Conservation (phyloP, 2,797 vertebrate species). For the Melanotaenia trifasciata region DNA sequence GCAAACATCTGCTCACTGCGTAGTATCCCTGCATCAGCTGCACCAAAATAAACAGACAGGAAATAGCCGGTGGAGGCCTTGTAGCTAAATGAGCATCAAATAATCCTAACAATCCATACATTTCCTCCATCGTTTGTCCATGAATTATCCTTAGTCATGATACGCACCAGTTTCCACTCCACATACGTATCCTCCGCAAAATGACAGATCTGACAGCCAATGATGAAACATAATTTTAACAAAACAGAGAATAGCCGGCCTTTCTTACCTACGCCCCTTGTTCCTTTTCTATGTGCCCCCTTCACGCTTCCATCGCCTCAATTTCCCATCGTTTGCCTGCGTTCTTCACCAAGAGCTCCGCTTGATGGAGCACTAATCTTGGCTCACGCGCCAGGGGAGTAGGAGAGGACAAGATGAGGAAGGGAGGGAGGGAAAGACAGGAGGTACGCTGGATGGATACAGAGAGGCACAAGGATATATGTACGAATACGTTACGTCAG, state of each 20-base stretch:
- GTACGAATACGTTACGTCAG: conserved; percentile 61
- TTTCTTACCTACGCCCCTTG: conserved; percentile 66
- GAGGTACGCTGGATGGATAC: conserved; percentile 45
- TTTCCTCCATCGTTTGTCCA: conserved; percentile 6
- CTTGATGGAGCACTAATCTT: conserved; percentile 60
- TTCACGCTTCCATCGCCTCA: conserved; percentile 32
- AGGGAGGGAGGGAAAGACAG: conserved; percentile 25
- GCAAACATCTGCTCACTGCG: conserved; percentile 68
- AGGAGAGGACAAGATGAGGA: conserved; percentile 16
- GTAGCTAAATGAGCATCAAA: not conserved
- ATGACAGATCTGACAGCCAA: conserved; percentile 18
- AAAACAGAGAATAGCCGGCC: conserved; percentile 6
- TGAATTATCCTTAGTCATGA: conserved; percentile 24
- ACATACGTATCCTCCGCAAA: conserved; percentile 16
- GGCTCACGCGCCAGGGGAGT: conserved; percentile 51
- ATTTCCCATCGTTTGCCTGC: conserved; percentile 29
- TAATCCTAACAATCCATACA: not conserved
- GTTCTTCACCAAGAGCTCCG: conserved; percentile 59
- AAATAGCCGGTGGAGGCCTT: not conserved
- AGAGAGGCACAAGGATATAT: conserved; percentile 26
- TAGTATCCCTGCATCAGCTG: conserved; percentile 56
- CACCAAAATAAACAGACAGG: conserved; percentile 43
- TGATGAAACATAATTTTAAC: not conserved
- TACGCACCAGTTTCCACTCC: conserved; percentile 12
- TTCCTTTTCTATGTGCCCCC: conserved; percentile 4